Base-by-base conservation (phyloP, 2,888 invertebrate genomes). In the Drosophila robusta region DNA sequence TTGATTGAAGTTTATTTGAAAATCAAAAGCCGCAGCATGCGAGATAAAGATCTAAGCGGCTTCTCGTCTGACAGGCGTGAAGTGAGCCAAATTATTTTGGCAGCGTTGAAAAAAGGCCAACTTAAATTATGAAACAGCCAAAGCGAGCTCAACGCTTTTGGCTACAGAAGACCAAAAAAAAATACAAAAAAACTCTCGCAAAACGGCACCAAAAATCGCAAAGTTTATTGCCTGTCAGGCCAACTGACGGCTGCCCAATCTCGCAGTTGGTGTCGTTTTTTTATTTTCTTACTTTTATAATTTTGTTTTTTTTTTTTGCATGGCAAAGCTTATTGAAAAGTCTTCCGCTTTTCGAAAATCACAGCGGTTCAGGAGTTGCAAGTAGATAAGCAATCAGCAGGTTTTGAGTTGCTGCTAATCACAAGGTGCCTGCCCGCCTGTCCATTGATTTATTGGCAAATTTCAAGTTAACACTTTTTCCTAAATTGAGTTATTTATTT, bases 391-490 rank as follows among this genome's bases (percentile, higher is more conserved):
- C 80, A 83, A 78, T 80, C 83, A 74, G 47, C 67, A 39, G 66
- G 57, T 44, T 70, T 70, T 65, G 52, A 64, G 16, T 44, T 58
- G 65, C 57, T 75, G 87, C 84, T 81, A 86, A 81, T 81, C 81
- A 86, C 87, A 83, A 83, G 70, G 47, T 73, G 73, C 56, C 62
- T 68, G 63, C 66, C 67, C 51, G 71, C 74, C 45, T 57, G 56
- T 64, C 66, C 83, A 84, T 86, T 84, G 84, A 84, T 84, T 84
- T 84, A 84, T 84, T 82, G 79, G 71, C 64, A 84, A 89, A 87
- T 87, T 84, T 87, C 79, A 85, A 84, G 88, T 87, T 84, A 84
- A 84, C 89, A 87, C 89, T 84, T 87, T 80, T 87, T 87, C 85
- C 89, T 74, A 82, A 82, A 82, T 82, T 89, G 89, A 82, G 82